Conservation (phyloP, 2,888 invertebrate species). For the Meiosimyza platycephala region DNA sequence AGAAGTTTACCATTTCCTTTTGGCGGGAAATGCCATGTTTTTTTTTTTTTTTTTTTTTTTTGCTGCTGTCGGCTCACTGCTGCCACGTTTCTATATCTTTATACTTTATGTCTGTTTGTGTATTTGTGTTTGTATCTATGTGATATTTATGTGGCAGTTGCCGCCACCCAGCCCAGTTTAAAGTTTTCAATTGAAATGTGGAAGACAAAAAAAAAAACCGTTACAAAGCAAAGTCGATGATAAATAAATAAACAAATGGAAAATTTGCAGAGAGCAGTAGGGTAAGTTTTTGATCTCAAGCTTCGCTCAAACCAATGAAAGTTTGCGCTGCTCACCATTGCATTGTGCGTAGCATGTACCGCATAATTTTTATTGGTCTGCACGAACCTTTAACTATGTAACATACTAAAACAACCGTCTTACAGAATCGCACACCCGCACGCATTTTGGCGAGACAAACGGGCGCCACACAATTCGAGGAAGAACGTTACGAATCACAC, state of each 20-base stretch:
- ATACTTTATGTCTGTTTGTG: constrained; percentile 50
- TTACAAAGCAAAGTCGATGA: constrained; percentile 8
- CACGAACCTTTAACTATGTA: neutral
- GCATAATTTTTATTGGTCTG: neutral
- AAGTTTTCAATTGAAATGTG: neutral
- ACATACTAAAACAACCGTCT: neutral
- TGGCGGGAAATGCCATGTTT: constrained; percentile 32
- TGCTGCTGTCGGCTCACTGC: constrained; percentile 32
- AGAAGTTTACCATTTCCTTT: constrained; percentile 52
- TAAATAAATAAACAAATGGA: constrained; percentile 3
- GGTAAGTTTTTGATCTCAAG: constrained; percentile 3
- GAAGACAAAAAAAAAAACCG: neutral
- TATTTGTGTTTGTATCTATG: constrained; percentile 54
- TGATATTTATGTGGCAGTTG: constrained; percentile 53
- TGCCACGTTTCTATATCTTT: constrained; percentile 12
- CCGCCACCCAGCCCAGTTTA: constrained; percentile 15
- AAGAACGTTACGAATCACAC: constrained; percentile 63
- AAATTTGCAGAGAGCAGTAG: constrained; percentile 48
- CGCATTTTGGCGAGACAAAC: constrained; percentile 64
- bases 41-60: constrained; percentile 29
- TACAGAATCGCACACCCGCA: constrained; percentile 61
- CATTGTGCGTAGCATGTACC: too few species aligned
- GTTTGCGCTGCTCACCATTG: too few species aligned
- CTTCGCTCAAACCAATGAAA: neutral
- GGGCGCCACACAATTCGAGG: constrained; percentile 66